Percentiles rank a stretch among this genome's conserved stretches.
These are phyloP conservation scores for Pachymerium ferrugineum DNA, from an alignment of 2,888 invertebrate genomes.

Conservation along the genomic window DNA sequence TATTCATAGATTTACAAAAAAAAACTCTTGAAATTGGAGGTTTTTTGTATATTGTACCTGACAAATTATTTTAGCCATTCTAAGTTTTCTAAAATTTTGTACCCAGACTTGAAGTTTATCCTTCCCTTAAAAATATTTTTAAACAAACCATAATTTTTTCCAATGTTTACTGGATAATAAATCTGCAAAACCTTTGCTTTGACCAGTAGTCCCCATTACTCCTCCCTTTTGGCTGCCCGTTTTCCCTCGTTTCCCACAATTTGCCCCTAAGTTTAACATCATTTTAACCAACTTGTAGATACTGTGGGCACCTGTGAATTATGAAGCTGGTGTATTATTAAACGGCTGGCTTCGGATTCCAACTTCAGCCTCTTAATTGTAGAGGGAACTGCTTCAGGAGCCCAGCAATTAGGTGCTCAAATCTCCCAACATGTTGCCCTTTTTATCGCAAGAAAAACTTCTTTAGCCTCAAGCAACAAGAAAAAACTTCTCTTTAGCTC, in stretches of 20 bases:
- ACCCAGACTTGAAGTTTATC: no score
- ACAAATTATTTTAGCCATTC: no score
- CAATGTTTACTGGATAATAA: no score
- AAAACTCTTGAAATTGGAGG: no score
- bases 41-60: no score
- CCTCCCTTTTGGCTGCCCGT: background rate
- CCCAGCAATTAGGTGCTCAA: slow-evolving; percentile 18
- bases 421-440: slow-evolving; percentile 21
- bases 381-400: slow-evolving; percentile 18
- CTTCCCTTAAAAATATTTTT: background rate
- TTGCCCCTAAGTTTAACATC: slow-evolving; percentile 1
- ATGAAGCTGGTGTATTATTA: slow-evolving; percentile 10
- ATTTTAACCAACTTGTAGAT: background rate
- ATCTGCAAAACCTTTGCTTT: background rate
- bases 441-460: slow-evolving; percentile 10
- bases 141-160: background rate
- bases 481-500: background rate
- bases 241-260: slow-evolving; percentile 16
- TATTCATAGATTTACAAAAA: no score
- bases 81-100: no score
- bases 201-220: background rate
- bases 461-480: background rate
- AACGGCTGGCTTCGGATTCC: slow-evolving; percentile 21
- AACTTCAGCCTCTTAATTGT: slow-evolving; percentile 15
- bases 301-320: background rate